Evolutionary conservation across 2,113 vertebrate species (phyloP), one percentile per base, ranked within the genome.

Genomic region (Pelobates fuscus): DNA sequence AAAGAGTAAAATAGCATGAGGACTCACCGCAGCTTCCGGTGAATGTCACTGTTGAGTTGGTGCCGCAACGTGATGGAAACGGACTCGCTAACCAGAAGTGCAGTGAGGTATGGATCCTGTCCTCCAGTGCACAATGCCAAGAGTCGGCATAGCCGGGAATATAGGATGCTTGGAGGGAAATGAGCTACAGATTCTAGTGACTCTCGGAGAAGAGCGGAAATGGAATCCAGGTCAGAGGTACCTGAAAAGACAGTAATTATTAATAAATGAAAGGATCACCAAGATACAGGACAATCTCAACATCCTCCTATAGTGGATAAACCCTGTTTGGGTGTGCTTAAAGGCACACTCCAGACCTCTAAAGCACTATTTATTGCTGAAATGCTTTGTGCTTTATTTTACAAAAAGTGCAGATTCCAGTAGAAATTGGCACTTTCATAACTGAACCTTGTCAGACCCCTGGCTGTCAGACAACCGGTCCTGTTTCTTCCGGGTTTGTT

Each of bases 51-150:
- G 71, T 92, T 86, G 62, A 95, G 91, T 71, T 93, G 92, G 77
- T 98, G 95, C 2, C 94, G 92, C 23, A 86, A 83, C 21, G 94
- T 92, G 82, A 97, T 67, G 0, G 93, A 91, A 27, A 96, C 72
- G 0, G 95, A 94, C 80, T 97, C 91, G 0, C 84, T 79, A 32
- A 97, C 89, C 0, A 98, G 87, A 86, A 89, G 93, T 0, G 94
- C 93, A 0, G 94, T 95, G 61, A 86, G 81, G 21, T 83, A 17
- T 0, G 88, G 86, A 25, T 91, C 85, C 2, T 78, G 88, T 78
- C 90, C 88, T 0, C 89, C 88, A 25, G 81, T 80, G 54, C 93
- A 89, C 54, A 94, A 80, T 0, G 93, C 93, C 77, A 97, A 84
- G 17, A 97, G 81, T 58, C 80, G 84, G 74, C 93, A 96, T 49